Conservation (phyloP, 2,113 vertebrate genomes). For the Neotragus pygmaeus region DNA sequence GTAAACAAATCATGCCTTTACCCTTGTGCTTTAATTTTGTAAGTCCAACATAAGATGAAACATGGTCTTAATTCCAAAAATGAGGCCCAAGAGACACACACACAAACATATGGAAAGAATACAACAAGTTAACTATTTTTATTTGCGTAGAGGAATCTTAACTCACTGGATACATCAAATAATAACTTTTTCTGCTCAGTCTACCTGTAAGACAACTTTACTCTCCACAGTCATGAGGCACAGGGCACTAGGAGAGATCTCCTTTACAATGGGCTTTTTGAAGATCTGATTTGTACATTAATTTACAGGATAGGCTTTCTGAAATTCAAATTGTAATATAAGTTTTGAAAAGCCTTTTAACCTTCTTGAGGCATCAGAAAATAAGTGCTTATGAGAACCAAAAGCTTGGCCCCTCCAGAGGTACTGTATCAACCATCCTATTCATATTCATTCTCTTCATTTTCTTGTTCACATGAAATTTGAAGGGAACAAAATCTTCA, state of each 20-base stretch:
- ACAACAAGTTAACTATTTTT: neutral
- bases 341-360: neutral
- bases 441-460: neutral
- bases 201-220: neutral
- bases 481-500: neutral
- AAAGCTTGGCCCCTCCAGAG: neutral
- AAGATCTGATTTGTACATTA: neutral
- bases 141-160: neutral
- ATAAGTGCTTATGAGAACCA: neutral
- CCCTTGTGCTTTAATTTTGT: neutral
- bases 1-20: neutral
- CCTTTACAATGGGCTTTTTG: neutral
- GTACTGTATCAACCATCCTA: neutral
- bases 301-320: neutral
- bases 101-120: neutral
- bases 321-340: neutral
- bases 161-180: neutral
- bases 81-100: neutral
- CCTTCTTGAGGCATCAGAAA: neutral
- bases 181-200: neutral
- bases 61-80: neutral
- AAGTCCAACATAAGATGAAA: neutral
- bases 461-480: neutral
- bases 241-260: neutral
- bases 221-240: neutral